phyloP scores from a whole-genome alignment of 2,113 vertebrate species.

The Tautogolabrus adspersus region DNA sequence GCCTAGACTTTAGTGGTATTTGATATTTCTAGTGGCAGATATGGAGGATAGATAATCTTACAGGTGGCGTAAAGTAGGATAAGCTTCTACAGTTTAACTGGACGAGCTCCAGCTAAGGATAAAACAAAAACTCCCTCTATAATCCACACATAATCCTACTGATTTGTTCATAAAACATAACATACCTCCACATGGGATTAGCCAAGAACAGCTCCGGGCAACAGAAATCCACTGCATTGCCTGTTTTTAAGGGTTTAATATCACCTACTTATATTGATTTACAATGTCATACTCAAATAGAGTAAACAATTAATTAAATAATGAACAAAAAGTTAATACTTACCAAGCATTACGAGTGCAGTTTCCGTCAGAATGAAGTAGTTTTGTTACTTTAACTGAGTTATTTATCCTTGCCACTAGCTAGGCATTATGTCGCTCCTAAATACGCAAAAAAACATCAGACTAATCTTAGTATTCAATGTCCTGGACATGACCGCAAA shows the following conservation, averaged over 20 bases:
- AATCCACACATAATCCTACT: constrained; percentile 6
- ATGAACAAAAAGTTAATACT: too few species aligned
- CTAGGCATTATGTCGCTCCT: too few species aligned
- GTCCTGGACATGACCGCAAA: too few species aligned
- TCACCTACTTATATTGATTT: too few species aligned
- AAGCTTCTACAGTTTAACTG: neutral
- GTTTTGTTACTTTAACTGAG: too few species aligned
- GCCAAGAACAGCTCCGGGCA: neutral
- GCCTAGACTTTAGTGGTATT: neutral
- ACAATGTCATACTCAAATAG: too few species aligned
- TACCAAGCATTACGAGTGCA: too few species aligned
- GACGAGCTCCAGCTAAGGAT: constrained; percentile 4
- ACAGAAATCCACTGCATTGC: neutral
- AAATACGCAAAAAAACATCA: too few species aligned
- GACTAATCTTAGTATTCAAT: too few species aligned
- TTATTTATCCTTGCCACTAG: too few species aligned
- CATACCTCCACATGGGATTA: neutral
- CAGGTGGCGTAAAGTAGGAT: neutral
- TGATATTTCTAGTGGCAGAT: neutral
- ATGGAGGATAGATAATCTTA: neutral
- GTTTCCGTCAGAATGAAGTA: too few species aligned
- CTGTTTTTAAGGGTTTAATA: neutral
- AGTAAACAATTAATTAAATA: too few species aligned
- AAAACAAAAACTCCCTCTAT: constrained; percentile 8
- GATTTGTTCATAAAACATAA: constrained; percentile 4